These are phyloP conservation scores for Saguinus imperator DNA, from an alignment of 2,113 vertebrate genomes.

Conservation along the genomic window DNA sequence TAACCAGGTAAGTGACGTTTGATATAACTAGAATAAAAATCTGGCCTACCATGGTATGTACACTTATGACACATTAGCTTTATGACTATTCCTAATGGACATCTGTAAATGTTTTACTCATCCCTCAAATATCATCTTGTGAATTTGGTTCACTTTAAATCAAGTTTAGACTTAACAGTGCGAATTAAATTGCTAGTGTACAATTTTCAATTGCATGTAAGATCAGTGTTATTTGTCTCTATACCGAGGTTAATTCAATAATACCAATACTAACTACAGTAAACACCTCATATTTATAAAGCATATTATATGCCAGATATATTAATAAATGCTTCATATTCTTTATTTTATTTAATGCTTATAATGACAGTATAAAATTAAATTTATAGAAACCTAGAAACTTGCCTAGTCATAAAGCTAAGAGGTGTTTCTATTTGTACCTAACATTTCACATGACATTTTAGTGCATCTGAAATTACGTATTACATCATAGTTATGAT, in stretches of 20 bases:
- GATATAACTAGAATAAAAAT: neutral
- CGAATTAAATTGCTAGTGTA: neutral
- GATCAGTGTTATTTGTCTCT: neutral
- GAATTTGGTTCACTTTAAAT: neutral
- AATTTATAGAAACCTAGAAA: neutral
- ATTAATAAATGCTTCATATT: neutral
- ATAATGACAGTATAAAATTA: neutral
- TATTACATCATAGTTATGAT: neutral
- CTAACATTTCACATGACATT: neutral
- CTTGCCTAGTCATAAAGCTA: neutral
- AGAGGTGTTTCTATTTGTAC: neutral
- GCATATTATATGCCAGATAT: neutral
- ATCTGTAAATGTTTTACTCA: neutral
- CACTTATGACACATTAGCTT: neutral
- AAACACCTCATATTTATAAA: neutral
- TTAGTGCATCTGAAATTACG: neutral
- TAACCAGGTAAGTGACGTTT: neutral
- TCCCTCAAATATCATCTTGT: neutral
- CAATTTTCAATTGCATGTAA: neutral
- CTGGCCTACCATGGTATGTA: neutral
- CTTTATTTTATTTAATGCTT: conserved; percentile 2
- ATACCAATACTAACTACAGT: neutral
- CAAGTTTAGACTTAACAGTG: neutral
- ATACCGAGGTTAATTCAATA: neutral
- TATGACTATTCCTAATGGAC: neutral